These are phyloP conservation scores for Eleginops maclovinus DNA, from an alignment of 2,113 vertebrate species.

Conservation along the genomic window DNA sequence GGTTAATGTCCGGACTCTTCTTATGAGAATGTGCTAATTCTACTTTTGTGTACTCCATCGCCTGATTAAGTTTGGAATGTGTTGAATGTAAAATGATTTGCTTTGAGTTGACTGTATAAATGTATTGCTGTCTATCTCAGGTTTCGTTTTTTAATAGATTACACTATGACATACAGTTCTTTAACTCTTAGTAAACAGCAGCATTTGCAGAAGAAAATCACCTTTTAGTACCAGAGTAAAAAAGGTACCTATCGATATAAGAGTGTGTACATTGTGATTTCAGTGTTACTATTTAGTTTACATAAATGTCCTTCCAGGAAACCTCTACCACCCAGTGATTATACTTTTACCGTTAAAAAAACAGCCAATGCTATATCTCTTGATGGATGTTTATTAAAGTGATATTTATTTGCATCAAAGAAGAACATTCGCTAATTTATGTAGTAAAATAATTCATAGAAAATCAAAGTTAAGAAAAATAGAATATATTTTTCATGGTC, in stretches of 20 bases:
- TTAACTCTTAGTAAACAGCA: not conserved
- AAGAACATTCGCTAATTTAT: constrained; percentile 76
- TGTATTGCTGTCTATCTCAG: constrained; percentile 26
- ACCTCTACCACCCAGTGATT: not conserved
- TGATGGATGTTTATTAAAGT: constrained; percentile 63
- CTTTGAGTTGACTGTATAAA: constrained; percentile 48
- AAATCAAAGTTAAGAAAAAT: constrained; percentile 80
- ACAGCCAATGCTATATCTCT: constrained; percentile 28
- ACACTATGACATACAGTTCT: constrained; percentile 26
- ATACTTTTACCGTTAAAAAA: constrained; percentile 18
- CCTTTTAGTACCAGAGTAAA: not conserved
- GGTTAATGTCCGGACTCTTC: not conserved
- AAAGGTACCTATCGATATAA: not conserved
- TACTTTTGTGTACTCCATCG: constrained; percentile 14
- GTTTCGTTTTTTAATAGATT: constrained; percentile 29
- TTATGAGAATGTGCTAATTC: constrained; percentile 12
- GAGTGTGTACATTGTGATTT: not conserved
- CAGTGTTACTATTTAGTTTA: not conserved
- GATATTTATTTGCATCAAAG: constrained; percentile 71
- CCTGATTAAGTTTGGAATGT: constrained; percentile 14
- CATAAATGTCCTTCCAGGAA: not conserved
- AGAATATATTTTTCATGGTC: constrained; percentile 74
- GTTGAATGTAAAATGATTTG: constrained; percentile 28
- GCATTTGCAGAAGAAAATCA: not conserved
- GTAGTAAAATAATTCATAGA: constrained; percentile 81